Base-by-base conservation (phyloP, 2,797 vertebrate genomes). In the Eleutherodactylus coqui region DNA sequence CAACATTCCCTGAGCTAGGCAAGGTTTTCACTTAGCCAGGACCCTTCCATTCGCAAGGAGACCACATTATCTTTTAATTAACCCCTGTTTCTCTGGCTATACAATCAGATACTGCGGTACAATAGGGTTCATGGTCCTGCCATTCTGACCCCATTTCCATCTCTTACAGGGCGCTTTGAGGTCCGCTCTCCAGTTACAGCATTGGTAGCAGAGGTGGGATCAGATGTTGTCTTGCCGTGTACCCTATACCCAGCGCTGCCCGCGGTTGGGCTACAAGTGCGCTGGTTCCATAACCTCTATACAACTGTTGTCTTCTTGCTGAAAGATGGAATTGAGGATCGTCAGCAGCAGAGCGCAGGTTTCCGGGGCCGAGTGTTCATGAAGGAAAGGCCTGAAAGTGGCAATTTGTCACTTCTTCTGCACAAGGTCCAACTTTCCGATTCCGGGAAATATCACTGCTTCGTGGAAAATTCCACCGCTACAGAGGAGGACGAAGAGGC, bases 391-490 rank as follows among this genome's bases (percentile, higher is more conserved):
- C 75, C 86, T 0, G 21, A 19, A 38, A 73, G 29, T 14, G 85
- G 85, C 6, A 55, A 87, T 38, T 41, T 87, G 58, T 73, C 86
- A 2, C 64, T 87, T 8, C 6, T 21, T 24, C 75, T 87, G 43
- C 75, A 8, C 14, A 83, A 84, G 1, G 43, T 75, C 24, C 64
- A 16, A 5, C 51, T 84, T 11, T 62, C 81, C 3, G 86, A 87
- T 53, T n/a, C 53, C 2, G 86, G 86, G 13, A 75, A 36, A 34
- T 87, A 87, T n/a, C 82, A 87, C 43, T 83, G 86, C 53, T 84
- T 87, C 41, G 85, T 87, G 21, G 85, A 87, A 53, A 60, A 87
- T 21, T 51, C 0, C 36, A 62, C 11, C 21, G n/a, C n/a, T n/a
- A 24, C n/a, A 36, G 1, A 51, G 5, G 17, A 2, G 2, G 49